phyloP scores from a whole-genome alignment of 1,140 invertebrate genomes.

The Saccostrea cuccullata region DNA sequence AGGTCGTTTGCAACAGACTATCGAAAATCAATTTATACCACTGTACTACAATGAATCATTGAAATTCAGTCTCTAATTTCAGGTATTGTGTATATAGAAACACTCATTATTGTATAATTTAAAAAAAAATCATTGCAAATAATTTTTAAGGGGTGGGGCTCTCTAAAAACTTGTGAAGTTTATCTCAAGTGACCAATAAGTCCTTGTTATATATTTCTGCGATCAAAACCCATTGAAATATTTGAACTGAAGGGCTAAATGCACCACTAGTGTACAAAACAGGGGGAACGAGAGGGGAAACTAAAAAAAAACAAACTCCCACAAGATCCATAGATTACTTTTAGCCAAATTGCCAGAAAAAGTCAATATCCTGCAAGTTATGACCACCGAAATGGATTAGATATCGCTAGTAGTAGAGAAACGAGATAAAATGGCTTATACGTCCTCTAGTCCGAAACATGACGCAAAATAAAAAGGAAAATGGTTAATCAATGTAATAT shows the following conservation, averaged over 20 bases:
- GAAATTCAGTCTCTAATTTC: neutral
- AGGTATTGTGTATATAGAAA: neutral
- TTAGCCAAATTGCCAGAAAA: neutral
- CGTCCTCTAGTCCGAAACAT: neutral
- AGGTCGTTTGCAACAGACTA: neutral
- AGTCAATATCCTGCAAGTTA: conserved; percentile 17
- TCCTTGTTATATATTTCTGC: too few species aligned
- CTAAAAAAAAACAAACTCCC: neutral
- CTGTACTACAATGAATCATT: neutral
- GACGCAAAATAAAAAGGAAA: conserved; percentile 17
- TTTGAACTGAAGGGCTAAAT: too few species aligned
- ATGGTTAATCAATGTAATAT: conserved; percentile 22
- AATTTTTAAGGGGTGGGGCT: too few species aligned
- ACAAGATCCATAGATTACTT: neutral
- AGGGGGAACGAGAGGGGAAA: neutral
- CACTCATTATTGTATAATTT: neutral
- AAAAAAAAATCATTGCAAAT: neutral
- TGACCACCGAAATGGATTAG: conserved; percentile 3
- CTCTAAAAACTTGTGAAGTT: too few species aligned
- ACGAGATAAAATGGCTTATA: neutral
- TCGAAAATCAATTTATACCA: conserved; percentile 12
- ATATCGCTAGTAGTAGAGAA: neutral
- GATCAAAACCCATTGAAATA: neutral
- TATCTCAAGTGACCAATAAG: too few species aligned
- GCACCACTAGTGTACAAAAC: too few species aligned